Evolutionary conservation across 2,888 invertebrate genomes (phyloP).

Genomic region (Macrophya alboannulata): DNA sequence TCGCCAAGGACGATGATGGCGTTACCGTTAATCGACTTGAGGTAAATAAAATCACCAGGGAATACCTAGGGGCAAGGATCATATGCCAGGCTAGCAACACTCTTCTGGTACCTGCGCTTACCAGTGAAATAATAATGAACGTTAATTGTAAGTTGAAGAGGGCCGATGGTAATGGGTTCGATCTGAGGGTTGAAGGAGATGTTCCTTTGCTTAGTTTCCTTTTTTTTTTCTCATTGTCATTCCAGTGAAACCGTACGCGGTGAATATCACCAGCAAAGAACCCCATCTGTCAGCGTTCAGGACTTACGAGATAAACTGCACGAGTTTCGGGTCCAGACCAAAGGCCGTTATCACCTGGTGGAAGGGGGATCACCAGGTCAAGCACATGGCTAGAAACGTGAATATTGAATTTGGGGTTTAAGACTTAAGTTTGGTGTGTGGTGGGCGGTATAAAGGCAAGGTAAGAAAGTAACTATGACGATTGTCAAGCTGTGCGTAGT

Average conservation of each 20-base stretch:
- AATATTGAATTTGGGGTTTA: constrained; percentile 78
- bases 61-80: constrained; percentile 90
- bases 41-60: constrained; percentile 86
- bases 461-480: background rate
- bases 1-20: constrained; percentile 87
- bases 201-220: too few species aligned
- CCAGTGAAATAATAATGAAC: constrained; percentile 71
- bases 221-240: constrained; percentile 63
- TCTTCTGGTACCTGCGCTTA: constrained; percentile 87
- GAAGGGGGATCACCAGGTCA: constrained; percentile 92
- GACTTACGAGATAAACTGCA: constrained; percentile 93
- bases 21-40: constrained; percentile 91
- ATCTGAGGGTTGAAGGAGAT: background rate
- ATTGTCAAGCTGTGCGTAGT: constrained; percentile 79
- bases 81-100: constrained; percentile 94
- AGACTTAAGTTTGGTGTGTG: background rate
- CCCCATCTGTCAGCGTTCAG: constrained; percentile 92
- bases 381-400: constrained; percentile 92
- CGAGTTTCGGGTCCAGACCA: constrained; percentile 92
- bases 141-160: constrained; percentile 72
- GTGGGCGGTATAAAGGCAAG: background rate
- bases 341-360: constrained; percentile 95
- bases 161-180: background rate
- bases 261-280: constrained; percentile 91
- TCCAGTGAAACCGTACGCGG: constrained; percentile 93